Base-by-base conservation (phyloP, 2,888 invertebrate genomes). In the Sinopyrophorus schimmeli region DNA sequence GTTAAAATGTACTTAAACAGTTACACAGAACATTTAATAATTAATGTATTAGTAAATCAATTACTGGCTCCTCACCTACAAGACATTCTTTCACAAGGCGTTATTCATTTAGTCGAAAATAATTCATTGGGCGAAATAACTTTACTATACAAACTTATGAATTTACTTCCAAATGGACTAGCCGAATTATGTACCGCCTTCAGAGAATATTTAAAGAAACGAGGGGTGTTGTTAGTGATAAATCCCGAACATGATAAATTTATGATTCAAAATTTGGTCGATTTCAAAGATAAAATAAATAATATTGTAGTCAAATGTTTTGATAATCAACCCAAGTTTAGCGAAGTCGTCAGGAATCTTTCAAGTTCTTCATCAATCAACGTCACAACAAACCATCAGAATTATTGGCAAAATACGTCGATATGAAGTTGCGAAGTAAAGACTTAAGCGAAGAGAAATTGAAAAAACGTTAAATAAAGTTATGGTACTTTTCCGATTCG, bases 341-440 rank as follows among this genome's bases (percentile, higher is more conserved):
- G 87, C 2, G 93, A 95, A 72, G 88, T 91, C 37, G 82, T 96
- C 70, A 84, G 91, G 95, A 96, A 73, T 92, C 95, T 12, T 99
- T 98, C 74, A 97, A 96, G 74, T 83, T 86, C 71, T 97, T 97
- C 69, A 91, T 99, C 60, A 99, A 99, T 77, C 91, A 91, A 73
- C 78, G 96, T 56, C 90, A 92, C 59, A 97, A 96, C 71, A 96
- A 96, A 72, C 96, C 97, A 1, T 98, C 98, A 0, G 97, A 98
- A 76, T 81, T 97, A 26, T 92, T 99, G 66, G 95, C 98, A 1
- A 99, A 97, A 80, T 98, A 94, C 75, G 92, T 99, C 30, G 98
- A 99, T 72, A 83, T 87, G 59, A 97, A 96, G 72, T 78, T 99
- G 42, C 81, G 94, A 34, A 89, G 93, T 3, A 98, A 97, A 70